A percentile compares a stretch with the other conserved stretches of the same genome.
Conservation (phyloP, 2,888 invertebrate species). For the Aelia acuminata region DNA sequence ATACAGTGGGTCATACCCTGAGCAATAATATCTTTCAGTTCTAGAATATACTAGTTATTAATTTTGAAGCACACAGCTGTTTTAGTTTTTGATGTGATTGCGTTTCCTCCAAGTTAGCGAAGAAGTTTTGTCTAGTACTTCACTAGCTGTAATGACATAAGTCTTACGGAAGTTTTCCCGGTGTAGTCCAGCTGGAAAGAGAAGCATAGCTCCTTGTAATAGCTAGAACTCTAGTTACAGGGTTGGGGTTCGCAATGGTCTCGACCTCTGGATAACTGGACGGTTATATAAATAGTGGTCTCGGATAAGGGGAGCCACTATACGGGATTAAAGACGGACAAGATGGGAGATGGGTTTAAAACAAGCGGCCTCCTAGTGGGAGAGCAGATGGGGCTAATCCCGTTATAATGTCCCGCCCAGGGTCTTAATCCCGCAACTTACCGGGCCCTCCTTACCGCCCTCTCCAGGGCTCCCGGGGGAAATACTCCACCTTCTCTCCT, state of each 20-base stretch:
- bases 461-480: background rate
- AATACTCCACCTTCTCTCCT: background rate
- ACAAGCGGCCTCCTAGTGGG: constrained; percentile 27
- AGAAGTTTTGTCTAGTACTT: too few relatives aligned
- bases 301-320: background rate
- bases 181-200: background rate
- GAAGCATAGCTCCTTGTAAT: background rate
- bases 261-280: background rate
- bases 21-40: too few relatives aligned
- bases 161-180: background rate
- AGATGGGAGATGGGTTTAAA: constrained; percentile 49
- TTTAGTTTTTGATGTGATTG: too few relatives aligned
- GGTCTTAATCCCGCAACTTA: constrained; percentile 45
- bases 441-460: background rate
- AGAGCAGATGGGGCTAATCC: constrained; percentile 54
- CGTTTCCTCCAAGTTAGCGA: too few relatives aligned
- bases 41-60: too few relatives aligned
- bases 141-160: too few relatives aligned
- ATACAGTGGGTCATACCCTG: too few relatives aligned
- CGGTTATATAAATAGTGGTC: constrained; percentile 4
- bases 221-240: background rate
- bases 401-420: constrained; percentile 47
- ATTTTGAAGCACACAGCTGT: too few relatives aligned
- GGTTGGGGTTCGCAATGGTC: background rate
- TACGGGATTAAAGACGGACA: constrained; percentile 48